Percentiles rank a stretch among this genome's conserved stretches.
Evolutionary conservation across 2,888 invertebrate genomes (phyloP).

Genomic region (Polylopha cassiicola): DNA sequence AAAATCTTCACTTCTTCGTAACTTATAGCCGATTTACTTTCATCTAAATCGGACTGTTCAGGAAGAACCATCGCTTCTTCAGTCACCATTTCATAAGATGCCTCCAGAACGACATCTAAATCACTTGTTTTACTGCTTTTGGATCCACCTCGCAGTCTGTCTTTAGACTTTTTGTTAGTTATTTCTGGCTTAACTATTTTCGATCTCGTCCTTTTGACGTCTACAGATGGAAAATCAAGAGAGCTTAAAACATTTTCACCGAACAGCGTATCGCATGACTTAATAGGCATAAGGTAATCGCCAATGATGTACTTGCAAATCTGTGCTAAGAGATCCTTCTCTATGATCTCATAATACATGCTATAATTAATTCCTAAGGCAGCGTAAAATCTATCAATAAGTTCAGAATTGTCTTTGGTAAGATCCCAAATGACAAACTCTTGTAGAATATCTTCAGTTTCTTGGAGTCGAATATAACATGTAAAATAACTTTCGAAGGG

Average conservation of each 20-base stretch:
- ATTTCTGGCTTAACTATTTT: conserved; percentile 59
- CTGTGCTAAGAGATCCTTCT: conserved; percentile 70
- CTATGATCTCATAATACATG: conserved; percentile 76
- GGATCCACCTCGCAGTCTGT: conserved; percentile 42
- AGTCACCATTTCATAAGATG: conserved; percentile 34
- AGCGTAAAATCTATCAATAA: conserved; percentile 78
- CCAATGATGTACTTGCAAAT: conserved; percentile 69
- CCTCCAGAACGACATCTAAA: conserved; percentile 43
- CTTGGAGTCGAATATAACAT: conserved; percentile 71
- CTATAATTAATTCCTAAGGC: conserved; percentile 76
- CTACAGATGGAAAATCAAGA: conserved; percentile 52
- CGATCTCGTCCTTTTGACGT: conserved; percentile 55
- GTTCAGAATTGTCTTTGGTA: conserved; percentile 59
- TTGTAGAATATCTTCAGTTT: conserved; percentile 58
- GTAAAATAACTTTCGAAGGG: conserved; percentile 76
- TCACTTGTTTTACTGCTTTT: conserved; percentile 48
- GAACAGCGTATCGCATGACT: conserved; percentile 55
- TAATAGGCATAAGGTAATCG: conserved; percentile 50
- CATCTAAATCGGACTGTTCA: conserved; percentile 38
- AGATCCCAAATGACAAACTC: conserved; percentile 63
- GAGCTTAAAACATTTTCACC: conserved; percentile 53
- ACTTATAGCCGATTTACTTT: conserved; percentile 31
- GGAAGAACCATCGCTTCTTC: conserved; percentile 31
- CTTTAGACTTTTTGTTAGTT: conserved; percentile 44
- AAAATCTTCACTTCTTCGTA: conserved; percentile 43